phyloP scores from a whole-genome alignment of 2,797 vertebrate genomes.

The Liasis olivaceus region DNA sequence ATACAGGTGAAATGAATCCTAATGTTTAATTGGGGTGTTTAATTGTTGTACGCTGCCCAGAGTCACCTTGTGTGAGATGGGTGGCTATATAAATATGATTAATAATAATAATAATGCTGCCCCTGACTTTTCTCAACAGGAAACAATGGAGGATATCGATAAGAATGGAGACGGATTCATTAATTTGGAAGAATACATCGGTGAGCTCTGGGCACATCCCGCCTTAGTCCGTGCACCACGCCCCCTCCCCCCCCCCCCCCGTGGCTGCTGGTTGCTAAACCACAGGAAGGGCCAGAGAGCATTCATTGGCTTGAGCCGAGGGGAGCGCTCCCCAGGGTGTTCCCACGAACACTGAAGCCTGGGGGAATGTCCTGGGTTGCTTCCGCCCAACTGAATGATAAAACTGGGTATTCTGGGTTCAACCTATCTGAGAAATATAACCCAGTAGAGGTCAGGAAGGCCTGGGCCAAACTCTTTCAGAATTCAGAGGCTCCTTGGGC shows the following conservation, averaged over 20 bases:
- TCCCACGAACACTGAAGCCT: background rate
- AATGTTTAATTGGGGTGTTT: background rate
- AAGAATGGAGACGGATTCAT: constrained; percentile 91
- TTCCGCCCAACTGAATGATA: background rate
- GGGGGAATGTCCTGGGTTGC: background rate
- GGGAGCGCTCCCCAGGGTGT: too few species aligned
- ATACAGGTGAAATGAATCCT: too few species aligned
- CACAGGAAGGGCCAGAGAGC: background rate
- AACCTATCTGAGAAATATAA: too few species aligned
- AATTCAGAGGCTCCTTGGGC: background rate
- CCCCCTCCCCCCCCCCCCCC: too few species aligned
- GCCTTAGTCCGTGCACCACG: too few species aligned
- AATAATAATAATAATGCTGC: background rate
- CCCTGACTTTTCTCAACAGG: constrained; percentile 68
- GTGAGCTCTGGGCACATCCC: constrained; percentile 70
- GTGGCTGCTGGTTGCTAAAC: background rate
- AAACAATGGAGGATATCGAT: constrained; percentile 95
- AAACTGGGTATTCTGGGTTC: background rate
- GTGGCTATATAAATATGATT: too few species aligned
- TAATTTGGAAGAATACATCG: constrained; percentile 90
- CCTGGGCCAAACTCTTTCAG: too few species aligned
- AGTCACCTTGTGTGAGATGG: too few species aligned
- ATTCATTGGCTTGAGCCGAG: background rate
- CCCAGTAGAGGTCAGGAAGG: background rate
- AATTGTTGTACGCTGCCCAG: background rate